These are phyloP conservation scores for Ranitomeya imitator DNA, from an alignment of 2,113 vertebrate species.

Conservation along the genomic window DNA sequence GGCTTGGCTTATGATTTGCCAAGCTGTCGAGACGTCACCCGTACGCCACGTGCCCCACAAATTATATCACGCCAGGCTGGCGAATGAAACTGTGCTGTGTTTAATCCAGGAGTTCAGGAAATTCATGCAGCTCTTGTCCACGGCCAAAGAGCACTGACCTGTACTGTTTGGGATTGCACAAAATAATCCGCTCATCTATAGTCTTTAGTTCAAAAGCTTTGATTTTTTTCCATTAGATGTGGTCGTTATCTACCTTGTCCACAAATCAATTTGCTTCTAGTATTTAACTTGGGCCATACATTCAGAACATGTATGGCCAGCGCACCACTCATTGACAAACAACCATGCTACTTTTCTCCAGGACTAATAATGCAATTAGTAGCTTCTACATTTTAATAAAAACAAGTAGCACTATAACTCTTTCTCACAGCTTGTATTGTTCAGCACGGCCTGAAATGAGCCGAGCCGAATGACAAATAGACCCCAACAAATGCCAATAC, in stretches of 20 bases:
- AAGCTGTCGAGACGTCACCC: no score
- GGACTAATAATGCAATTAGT: constrained; percentile 37
- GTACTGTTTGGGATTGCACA: no score
- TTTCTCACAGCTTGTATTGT: constrained; percentile 17
- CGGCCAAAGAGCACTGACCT: no score
- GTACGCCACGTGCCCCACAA: no score
- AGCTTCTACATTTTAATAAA: constrained; percentile 36
- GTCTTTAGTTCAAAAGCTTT: not conserved
- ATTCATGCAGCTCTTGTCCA: no score
- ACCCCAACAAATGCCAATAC: constrained; percentile 28
- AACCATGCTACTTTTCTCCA: not conserved
- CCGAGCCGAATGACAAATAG: constrained; percentile 10
- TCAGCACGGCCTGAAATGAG: constrained; percentile 19
- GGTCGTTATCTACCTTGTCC: not conserved
- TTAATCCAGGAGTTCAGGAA: no score
- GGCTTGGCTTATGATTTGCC: no score
- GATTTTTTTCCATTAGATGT: not conserved
- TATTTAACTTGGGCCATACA: not conserved
- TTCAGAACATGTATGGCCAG: not conserved
- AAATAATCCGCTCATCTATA: no score
- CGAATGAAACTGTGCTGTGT: no score
- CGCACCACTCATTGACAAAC: not conserved
- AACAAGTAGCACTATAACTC: constrained; percentile 30
- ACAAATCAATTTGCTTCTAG: not conserved
- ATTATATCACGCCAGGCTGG: no score